A percentile compares a stretch with the other conserved stretches of the same genome.
Evolutionary conservation across 2,113 vertebrate genomes (phyloP).

Genomic region (Peromyscus californicus): DNA sequence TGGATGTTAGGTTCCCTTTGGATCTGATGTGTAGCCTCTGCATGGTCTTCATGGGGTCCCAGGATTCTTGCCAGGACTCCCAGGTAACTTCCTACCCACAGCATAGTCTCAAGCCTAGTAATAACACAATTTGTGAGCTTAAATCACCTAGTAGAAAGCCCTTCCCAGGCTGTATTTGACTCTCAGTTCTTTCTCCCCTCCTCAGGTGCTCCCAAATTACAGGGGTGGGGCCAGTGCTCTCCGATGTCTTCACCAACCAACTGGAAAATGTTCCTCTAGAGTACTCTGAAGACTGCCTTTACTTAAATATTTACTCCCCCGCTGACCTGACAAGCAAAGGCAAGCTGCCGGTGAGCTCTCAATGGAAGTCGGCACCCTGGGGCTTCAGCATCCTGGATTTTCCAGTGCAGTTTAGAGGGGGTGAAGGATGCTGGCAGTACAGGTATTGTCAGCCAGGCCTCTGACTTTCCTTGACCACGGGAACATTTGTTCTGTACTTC

Average conservation of each 20-base stretch:
- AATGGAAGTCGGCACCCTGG: slow-evolving; percentile 33
- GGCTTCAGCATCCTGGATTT: fast-evolving
- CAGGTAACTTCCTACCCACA: fast-evolving
- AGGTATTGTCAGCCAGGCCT: fast-evolving
- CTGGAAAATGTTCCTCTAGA: neutral
- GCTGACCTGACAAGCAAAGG: slow-evolving; percentile 71
- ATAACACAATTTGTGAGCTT: neutral
- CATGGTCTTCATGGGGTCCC: neutral
- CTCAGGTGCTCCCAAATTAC: slow-evolving; percentile 67
- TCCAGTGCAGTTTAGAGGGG: fast-evolving
- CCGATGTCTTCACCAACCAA: neutral
- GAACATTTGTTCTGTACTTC: neutral
- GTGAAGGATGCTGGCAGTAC: neutral
- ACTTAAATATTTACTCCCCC: slow-evolving; percentile 91
- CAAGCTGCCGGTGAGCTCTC: slow-evolving; percentile 88
- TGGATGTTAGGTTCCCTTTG: neutral
- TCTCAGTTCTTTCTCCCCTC: neutral
- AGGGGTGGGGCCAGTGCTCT: fast-evolving
- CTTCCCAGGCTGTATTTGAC: neutral
- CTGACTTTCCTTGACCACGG: neutral
- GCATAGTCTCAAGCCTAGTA: neutral
- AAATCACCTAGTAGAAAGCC: neutral
- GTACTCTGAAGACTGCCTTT: slow-evolving; percentile 90
- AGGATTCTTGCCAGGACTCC: fast-evolving
- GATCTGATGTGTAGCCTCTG: neutral